Base-by-base conservation (phyloP, 2,797 vertebrate genomes). In the Propithecus deckenii region DNA sequence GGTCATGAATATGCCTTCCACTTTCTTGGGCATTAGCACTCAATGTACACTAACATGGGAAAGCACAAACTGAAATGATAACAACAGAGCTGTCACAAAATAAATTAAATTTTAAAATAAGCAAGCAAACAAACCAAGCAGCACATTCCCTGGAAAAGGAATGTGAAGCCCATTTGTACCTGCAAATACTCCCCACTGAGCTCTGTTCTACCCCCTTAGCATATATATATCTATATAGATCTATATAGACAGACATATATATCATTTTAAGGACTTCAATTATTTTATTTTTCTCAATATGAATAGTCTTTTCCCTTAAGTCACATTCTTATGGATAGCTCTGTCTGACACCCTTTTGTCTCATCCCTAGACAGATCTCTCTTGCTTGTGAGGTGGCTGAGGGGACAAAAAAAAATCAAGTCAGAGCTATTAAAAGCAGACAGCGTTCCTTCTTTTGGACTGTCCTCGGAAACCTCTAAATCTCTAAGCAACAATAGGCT, bases 251-350 rank as follows among this genome's bases (percentile, higher is more conserved):
- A 55, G 8, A 55, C 8, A 55, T 55, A 55, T 2, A 55, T 55
- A 55, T 22, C 91, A 61, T 91, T 90, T 86, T 63, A 50, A 38
- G 75, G 69, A 71, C 76, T 91, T 93, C 75, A 95, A 93, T 95
- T 95, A 96, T 85, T 94, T 95, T 91, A 52, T 96, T 98, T 96
- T 95, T 95, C 90, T 95, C 86, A 89, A 43, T 93, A 81, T 95
- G 88, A 95, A 96, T 71, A 76, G 65, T 79, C 50, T 97, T 97
- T 96, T 94, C 71, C 83, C 86, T 87, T 92, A 96, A 97, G 94
- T 89, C 48, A 25, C 41, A 95, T 81, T 95, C 86, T 94, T 81
- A 86, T 88, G 74, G 78, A 86, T 95, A 94, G 78, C 75, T 95
- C 81, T 95, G 81, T 86, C 55, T 97, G 88, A 92, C 83, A 91